Conservation (phyloP, 2,888 invertebrate species). For the Caenorhabditis sp. region DNA sequence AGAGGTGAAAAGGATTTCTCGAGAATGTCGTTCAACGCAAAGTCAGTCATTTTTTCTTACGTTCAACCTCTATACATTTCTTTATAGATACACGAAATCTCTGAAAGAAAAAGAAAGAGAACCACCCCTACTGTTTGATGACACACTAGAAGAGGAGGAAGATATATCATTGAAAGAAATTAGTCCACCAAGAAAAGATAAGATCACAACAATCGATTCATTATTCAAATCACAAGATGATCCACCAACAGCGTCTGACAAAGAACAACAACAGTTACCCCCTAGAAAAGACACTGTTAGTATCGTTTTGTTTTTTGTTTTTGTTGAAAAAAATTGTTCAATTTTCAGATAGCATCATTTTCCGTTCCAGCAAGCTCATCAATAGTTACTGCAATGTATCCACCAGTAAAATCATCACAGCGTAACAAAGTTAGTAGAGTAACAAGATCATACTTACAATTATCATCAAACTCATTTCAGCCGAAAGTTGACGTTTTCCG, state of each 20-base stretch:
- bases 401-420: conserved; percentile 48
- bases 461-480: conserved; percentile 24
- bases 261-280: not conserved
- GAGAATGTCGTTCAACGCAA: conserved; percentile 67
- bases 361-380: conserved; percentile 55
- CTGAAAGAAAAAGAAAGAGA: conserved; percentile 24
- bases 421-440: conserved; percentile 4
- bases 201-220: conserved; percentile 48
- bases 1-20: conserved; percentile 61
- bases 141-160: conserved; percentile 23
- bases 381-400: conserved; percentile 67
- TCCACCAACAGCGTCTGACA: conserved; percentile 16
- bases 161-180: conserved; percentile 26
- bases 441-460: not conserved
- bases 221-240: conserved; percentile 49
- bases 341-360: conserved; percentile 21
- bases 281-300: conserved; percentile 2
- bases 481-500: conserved; percentile 54
- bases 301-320: not conserved
- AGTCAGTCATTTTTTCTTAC: conserved; percentile 19
- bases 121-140: conserved; percentile 29
- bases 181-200: conserved; percentile 28
- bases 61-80: conserved; percentile 4
- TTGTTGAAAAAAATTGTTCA: not conserved
- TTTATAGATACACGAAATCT: conserved; percentile 13